Conservation (phyloP, 1,140 invertebrate species). For the Drusus annulatus region DNA sequence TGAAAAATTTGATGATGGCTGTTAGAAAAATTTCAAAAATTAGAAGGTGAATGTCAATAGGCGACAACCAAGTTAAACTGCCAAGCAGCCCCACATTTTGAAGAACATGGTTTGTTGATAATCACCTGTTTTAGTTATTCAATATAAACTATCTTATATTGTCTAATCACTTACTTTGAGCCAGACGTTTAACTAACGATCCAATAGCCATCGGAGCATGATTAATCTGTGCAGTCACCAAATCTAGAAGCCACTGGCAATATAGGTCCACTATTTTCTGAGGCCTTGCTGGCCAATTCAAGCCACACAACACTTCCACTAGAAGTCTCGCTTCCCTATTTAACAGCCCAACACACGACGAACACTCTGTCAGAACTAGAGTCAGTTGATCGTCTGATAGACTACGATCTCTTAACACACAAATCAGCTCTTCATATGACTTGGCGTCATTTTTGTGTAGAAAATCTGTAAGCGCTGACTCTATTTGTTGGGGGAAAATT, state of each 20-base stretch:
- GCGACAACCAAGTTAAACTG: no score
- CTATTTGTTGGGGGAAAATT: constrained; percentile 65
- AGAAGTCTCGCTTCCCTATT: constrained; percentile 64
- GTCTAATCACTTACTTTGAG: constrained; percentile 62
- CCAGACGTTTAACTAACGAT: constrained; percentile 64
- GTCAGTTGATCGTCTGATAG: constrained; percentile 66
- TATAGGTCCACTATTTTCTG: constrained; percentile 64
- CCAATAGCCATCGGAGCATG: constrained; percentile 65
- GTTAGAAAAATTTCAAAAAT: no score
- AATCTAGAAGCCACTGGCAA: constrained; percentile 63
- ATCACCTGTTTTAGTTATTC: no score
- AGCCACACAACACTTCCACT: constrained; percentile 64
- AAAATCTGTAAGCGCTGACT: constrained; percentile 63
- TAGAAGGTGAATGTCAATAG: no score
- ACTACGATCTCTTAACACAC: constrained; percentile 63
- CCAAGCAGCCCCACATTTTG: no score
- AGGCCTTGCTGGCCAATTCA: constrained; percentile 64
- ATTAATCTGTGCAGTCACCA: constrained; percentile 68
- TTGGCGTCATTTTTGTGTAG: constrained; percentile 61
- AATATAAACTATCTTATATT: no score
- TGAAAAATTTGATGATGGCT: no score
- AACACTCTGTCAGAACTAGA: constrained; percentile 65
- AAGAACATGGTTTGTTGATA: no score
- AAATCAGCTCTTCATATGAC: constrained; percentile 65
- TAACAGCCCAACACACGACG: constrained; percentile 64